Percentiles rank a stretch among this genome's conserved stretches.
Conservation (phyloP, 2,888 invertebrate species). For the Cerastis leucographa region DNA sequence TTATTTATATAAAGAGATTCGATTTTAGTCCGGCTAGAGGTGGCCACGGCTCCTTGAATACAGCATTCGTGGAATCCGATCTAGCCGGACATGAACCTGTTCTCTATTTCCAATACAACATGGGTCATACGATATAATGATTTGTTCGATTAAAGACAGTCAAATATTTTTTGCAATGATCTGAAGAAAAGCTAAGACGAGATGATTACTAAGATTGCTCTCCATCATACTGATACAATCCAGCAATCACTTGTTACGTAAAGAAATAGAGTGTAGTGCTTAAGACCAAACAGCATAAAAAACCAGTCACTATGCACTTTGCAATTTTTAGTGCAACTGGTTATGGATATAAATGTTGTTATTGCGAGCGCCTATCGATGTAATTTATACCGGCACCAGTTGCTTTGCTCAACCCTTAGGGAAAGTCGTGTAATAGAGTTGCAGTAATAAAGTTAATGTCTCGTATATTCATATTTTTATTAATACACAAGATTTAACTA, state of each 20-base stretch:
- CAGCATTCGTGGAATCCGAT: neutral
- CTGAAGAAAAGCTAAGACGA: constrained; percentile 20
- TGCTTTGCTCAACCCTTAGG: constrained; percentile 22
- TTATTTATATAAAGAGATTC: neutral
- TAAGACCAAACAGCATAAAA: constrained; percentile 34
- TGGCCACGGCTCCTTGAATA: too few species aligned
- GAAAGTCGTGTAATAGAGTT: constrained; percentile 16
- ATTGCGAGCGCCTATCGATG: constrained; percentile 31
- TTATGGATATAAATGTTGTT: constrained; percentile 50
- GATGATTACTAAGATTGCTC: constrained; percentile 35
- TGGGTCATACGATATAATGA: neutral
- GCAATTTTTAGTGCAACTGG: constrained; percentile 54
- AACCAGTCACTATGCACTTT: constrained; percentile 46
- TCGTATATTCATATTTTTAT: neutral
- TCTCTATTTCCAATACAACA: neutral
- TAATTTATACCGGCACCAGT: constrained; percentile 38
- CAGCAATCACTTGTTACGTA: constrained; percentile 40
- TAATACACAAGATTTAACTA: neutral
- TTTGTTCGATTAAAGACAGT: neutral
- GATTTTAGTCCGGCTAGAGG: too few species aligned
- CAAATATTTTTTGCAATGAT: constrained; percentile 13
- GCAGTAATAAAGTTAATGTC: constrained; percentile 4
- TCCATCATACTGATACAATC: constrained; percentile 19
- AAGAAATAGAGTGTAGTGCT: constrained; percentile 37
- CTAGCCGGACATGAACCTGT: neutral